These are phyloP conservation scores for Phainopepla nitens DNA, from an alignment of 2,113 vertebrate species.

Conservation along the genomic window DNA sequence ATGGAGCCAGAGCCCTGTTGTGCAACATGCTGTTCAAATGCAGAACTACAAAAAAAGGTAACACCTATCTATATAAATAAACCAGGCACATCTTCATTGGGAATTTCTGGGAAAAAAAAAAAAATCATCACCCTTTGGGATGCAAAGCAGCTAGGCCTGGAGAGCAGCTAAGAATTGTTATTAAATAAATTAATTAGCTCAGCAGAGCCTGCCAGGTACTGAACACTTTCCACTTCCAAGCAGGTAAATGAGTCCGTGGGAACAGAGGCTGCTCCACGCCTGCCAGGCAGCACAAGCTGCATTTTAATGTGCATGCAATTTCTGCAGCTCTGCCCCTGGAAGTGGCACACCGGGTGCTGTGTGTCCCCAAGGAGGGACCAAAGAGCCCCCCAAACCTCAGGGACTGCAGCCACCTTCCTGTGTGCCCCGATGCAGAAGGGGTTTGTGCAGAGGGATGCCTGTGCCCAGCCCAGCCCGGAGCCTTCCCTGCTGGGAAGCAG, in stretches of 20 bases:
- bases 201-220: conserved; percentile 55
- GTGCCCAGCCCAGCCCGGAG: neutral
- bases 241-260: conserved; percentile 63
- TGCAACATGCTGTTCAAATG: neutral
- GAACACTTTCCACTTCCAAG: conserved; percentile 57
- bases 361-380: neutral
- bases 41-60: neutral
- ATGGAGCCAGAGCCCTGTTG: neutral
- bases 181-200: conserved; percentile 66
- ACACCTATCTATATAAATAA: conserved; percentile 4
- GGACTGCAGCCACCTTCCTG: neutral
- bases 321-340: neutral
- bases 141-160: conserved; percentile 57
- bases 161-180: conserved; percentile 47
- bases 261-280: conserved; percentile 11
- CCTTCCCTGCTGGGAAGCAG: neutral
- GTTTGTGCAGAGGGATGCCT: neutral
- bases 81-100: neutral
- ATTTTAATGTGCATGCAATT: neutral
- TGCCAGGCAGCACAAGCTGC: neutral
- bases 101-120: neutral
- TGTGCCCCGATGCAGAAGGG: accelerated
- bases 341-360: accelerated
- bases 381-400: accelerated
- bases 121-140: conserved; percentile 38